Evolutionary conservation across 2,113 vertebrate species (phyloP).

Genomic region (Hemichromis elongatus): DNA sequence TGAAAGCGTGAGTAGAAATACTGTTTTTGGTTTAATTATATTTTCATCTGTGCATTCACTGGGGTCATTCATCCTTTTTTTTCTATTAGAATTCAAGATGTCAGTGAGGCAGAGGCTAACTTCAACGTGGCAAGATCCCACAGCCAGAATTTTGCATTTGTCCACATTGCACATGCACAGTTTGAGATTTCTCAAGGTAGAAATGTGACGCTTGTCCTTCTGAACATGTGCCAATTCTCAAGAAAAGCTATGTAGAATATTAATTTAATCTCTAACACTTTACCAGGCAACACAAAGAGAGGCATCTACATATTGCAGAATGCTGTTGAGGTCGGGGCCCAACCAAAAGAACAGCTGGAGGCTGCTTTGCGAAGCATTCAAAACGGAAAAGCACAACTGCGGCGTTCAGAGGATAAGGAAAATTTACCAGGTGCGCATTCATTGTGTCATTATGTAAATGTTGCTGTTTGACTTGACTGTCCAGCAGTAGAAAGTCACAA

Average conservation of each 20-base stretch:
- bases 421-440: constrained; percentile 74
- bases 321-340: constrained; percentile 81
- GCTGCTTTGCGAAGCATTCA: constrained; percentile 79
- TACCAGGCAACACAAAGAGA: constrained; percentile 83
- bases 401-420: constrained; percentile 83
- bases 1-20: constrained; percentile 84
- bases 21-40: neutral
- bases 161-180: constrained; percentile 89
- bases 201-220: neutral
- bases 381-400: constrained; percentile 67
- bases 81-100: constrained; percentile 74
- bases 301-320: constrained; percentile 84
- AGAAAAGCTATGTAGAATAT: neutral
- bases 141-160: constrained; percentile 93
- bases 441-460: neutral
- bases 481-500: neutral
- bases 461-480: neutral
- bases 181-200: constrained; percentile 89
- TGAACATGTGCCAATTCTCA: neutral
- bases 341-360: constrained; percentile 81
- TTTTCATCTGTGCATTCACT: neutral
- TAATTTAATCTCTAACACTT: neutral
- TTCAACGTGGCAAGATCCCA: constrained; percentile 88
- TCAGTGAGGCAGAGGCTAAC: constrained; percentile 85
- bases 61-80: neutral